Evolutionary conservation across 1,140 invertebrate genomes (phyloP), one percentile per base, ranked within the genome.

Genomic region (Panagrolaimus sp.): DNA sequence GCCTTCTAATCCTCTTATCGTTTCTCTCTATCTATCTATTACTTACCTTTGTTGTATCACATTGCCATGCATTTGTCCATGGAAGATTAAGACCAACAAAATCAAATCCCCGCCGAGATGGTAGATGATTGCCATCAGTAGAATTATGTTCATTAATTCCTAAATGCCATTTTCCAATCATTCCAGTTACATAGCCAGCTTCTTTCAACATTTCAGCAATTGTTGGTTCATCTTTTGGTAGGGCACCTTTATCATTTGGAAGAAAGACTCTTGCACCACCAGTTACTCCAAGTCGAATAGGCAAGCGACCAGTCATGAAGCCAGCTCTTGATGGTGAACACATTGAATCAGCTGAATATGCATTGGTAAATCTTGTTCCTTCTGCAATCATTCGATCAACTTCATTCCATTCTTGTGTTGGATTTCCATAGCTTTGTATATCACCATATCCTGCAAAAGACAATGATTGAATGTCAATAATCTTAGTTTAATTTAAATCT

Each of bases 41-140:
- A 23, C 68, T 63, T 31, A 74, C 75, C 16, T 65, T 43, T 9
- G 81, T 81, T 25, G 70, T 69, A 62, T 81, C 79, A 64, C 79
- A 81, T 46, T 82, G 76, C 78, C 78, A 81, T 2, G 71, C 70
- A 71, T 81, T 81, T 4, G 80, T 81, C 67, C 82, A 80, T 7
- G 78, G 78, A 43, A 79, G 45, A 57, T 79, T 79, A 16, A 79
- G 42, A 16, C 78, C 78, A 63, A 79, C 78, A 65, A 51, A 78
- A 46, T 79, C 76, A 48, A 79, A 79, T n/a, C 78, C 78, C 16
- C 78, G 47, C 25, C 63, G 66, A 5, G 70, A 74, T 23, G 78
- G 78, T 9, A 79, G 63, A 67, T 80, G 72, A 9, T 66, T 73
- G 11, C 79, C 79, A 69, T 81, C 79, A 48, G 72, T 72, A 14